Percentiles rank a stretch among this genome's conserved stretches.
Evolutionary conservation across 2,113 vertebrate genomes (phyloP).

Genomic region (Odontophorus gujanensis): DNA sequence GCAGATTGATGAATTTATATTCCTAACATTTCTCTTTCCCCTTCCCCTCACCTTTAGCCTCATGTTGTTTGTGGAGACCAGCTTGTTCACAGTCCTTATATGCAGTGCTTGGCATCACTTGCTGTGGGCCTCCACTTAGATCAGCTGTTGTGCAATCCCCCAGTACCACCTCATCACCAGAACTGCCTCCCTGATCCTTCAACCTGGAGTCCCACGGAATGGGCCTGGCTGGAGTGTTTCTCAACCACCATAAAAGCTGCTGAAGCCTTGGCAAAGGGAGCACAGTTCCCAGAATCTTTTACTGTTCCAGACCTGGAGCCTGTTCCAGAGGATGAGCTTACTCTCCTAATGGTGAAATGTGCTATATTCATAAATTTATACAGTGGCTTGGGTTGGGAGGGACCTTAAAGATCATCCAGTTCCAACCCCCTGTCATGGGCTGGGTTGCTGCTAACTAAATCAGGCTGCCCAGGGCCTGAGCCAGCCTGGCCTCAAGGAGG

Average conservation of each 20-base stretch:
- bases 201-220: constrained; percentile 89
- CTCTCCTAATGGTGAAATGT: constrained; percentile 88
- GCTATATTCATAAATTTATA: not conserved
- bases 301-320: constrained; percentile 93
- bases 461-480: not conserved
- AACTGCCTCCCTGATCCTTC: constrained; percentile 83
- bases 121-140: constrained; percentile 95
- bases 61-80: constrained; percentile 97
- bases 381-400: not conserved
- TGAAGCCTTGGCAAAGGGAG: constrained; percentile 91
- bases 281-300: constrained; percentile 91
- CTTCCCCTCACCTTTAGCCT: constrained; percentile 77
- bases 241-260: constrained; percentile 96
- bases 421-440: not conserved
- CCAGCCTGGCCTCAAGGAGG: not conserved
- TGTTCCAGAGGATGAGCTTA: constrained; percentile 90
- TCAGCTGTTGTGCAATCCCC: constrained; percentile 88
- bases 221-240: constrained; percentile 97
- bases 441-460: not conserved
- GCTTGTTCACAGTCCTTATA: constrained; percentile 96
- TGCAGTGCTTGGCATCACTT: constrained; percentile 95
- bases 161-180: constrained; percentile 86
- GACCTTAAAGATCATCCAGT: not conserved
- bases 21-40: not conserved
- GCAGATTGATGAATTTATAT: not conserved